Evolutionary conservation across 64 coral and sea anemone genomes (phyloP).

Genomic region (Montipora sp.): DNA sequence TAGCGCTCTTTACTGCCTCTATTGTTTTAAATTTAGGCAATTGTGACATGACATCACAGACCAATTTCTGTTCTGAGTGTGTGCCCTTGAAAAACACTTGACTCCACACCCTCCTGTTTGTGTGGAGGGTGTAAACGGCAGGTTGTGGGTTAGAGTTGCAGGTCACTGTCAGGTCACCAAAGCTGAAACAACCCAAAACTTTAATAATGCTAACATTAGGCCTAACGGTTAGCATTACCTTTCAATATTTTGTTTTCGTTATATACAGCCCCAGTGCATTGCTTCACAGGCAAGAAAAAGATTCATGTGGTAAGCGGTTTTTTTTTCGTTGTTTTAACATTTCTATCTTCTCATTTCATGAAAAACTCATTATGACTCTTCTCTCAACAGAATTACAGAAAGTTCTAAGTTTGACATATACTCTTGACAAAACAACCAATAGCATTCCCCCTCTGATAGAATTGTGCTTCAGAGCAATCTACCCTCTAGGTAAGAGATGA

Average conservation of each 20-base stretch:
- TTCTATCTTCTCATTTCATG: background rate
- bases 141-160: too few species aligned
- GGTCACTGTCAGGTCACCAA: too few species aligned
- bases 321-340: background rate
- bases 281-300: background rate
- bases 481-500: background rate
- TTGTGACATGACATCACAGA: too few species aligned
- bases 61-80: too few species aligned
- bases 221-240: too few species aligned
- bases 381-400: constrained; percentile 6
- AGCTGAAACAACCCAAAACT: too few species aligned
- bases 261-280: background rate
- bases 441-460: background rate
- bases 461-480: constrained; percentile 14
- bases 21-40: too few species aligned
- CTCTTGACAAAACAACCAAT: background rate
- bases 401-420: constrained; percentile 11
- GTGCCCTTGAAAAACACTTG: too few species aligned
- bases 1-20: too few species aligned
- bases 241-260: background rate
- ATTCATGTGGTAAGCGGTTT: background rate
- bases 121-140: too few species aligned
- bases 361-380: background rate
- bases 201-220: too few species aligned
- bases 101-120: too few species aligned